Conservation (phyloP, 2,113 vertebrate genomes). For the Trinectes maculatus region DNA sequence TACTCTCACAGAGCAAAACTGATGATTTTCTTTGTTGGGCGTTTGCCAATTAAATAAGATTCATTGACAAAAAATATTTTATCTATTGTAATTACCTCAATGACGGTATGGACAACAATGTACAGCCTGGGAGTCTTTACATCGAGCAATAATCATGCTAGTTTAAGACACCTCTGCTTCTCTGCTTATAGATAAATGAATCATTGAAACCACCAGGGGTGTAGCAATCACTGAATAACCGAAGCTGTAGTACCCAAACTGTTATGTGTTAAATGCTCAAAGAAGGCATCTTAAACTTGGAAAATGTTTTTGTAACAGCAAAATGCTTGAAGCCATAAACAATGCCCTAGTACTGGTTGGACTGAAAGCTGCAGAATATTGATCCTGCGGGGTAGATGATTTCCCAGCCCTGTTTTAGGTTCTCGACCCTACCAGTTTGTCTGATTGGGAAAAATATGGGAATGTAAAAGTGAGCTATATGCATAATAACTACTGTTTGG, state of each 20-base stretch:
- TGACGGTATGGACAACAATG: neutral
- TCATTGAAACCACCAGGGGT: neutral
- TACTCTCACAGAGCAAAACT: too few relatives aligned
- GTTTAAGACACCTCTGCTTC: neutral
- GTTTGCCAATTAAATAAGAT: neutral
- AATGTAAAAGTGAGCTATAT: neutral
- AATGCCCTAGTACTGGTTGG: neutral
- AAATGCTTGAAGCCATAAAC: neutral
- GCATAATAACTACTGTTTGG: neutral
- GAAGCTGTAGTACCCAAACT: neutral
- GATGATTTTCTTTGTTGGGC: too few relatives aligned
- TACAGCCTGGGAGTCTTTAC: neutral
- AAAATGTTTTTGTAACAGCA: neutral
- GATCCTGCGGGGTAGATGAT: conserved; percentile 3
- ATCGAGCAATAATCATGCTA: neutral
- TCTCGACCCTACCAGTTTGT: neutral
- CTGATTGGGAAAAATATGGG: neutral
- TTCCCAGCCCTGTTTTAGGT: neutral
- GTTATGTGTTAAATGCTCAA: neutral
- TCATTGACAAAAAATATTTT: neutral
- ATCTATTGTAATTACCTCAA: neutral
- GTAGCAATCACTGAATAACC: too few relatives aligned
- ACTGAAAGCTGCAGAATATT: conserved; percentile 29
- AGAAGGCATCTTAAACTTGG: neutral
- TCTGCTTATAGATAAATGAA: neutral